Base-by-base conservation (phyloP, 2,888 invertebrate genomes). In the Ennomos fuscantarius region DNA sequence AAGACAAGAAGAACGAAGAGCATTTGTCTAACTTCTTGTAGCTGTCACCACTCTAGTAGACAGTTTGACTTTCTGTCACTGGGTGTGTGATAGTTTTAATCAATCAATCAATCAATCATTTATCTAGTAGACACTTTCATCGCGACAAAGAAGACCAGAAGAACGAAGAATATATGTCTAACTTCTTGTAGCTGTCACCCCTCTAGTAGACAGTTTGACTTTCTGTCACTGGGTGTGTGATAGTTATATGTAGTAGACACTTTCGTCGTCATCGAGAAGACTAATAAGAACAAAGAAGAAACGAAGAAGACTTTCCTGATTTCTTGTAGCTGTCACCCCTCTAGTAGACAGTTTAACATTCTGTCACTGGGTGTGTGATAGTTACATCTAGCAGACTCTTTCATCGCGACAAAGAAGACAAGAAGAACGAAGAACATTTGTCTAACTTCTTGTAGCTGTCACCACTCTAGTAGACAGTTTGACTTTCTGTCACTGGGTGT, bases 341-440 rank as follows among this genome's bases (percentile, higher is more conserved):
- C 44, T 53, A 68, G 62, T 56, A 55, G 59, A 63, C 56, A 63
- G 59, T 63, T 51, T 11, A 8, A 15, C 32, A 60, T 60, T 62
- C 62, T 62, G 54, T 62, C 65, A 66, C 69, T 69, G 61, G 60
- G 52, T 54, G 49, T 44, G 24, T 57, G 54, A 57, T 55, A 54
- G 56, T 51, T 44, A 33, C 13, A n/a, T 9, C 32, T 46, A 37
- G 8, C 9, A 40, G 51, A 51, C 31, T 32, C 9, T 50, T 8
- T 50, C 52, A 45, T 24, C 24, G 24, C 6, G 6, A 24, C 24
- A 24, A 24, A 24, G 24, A 24, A 24, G 24, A 46, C 36, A 43
- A 37, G 37, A 47, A 40, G 13, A 35, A 9, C 8, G 13, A 40
- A 13, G 13, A 40, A 40, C 15, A 1, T 13, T 9, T 9, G 11